Percentiles rank a stretch among this genome's conserved stretches.
Conservation (phyloP, 1,140 invertebrate species). For the Vanessa tameamea region DNA sequence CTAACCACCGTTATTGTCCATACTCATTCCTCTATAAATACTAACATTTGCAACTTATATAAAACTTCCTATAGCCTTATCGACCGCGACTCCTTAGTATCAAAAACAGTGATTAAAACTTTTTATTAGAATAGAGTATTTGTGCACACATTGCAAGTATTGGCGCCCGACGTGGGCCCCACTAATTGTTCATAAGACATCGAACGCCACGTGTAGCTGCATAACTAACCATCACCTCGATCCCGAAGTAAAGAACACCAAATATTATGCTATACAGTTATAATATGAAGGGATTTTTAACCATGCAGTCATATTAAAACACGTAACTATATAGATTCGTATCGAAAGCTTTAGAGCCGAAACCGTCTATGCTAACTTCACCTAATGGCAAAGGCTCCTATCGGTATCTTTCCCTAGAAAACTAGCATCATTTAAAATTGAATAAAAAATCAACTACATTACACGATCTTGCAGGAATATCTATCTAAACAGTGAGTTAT, state of each 20-base stretch:
- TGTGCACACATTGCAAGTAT: slow-evolving; percentile 59
- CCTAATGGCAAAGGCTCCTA: slow-evolving; percentile 51
- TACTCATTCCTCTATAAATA: slow-evolving; percentile 63
- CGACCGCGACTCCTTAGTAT: slow-evolving; percentile 58
- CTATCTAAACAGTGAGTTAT: slow-evolving; percentile 70
- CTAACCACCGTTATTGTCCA: slow-evolving; percentile 74
- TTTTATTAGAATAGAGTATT: slow-evolving; percentile 71
- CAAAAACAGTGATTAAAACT: slow-evolving; percentile 69
- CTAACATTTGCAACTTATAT: slow-evolving; percentile 72
- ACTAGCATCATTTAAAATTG: slow-evolving; percentile 76
- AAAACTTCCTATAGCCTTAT: slow-evolving; percentile 52
- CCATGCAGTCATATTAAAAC: slow-evolving; percentile 61
- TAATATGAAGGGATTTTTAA: slow-evolving; percentile 62
- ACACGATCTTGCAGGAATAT: slow-evolving; percentile 67
- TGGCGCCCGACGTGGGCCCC: slow-evolving; percentile 40
- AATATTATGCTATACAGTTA: slow-evolving; percentile 72
- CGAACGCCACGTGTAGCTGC: slow-evolving; percentile 31
- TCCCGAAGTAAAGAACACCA: slow-evolving; percentile 53
- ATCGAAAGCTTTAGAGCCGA: slow-evolving; percentile 73
- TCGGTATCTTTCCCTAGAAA: slow-evolving; percentile 56
- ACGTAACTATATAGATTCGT: slow-evolving; percentile 65
- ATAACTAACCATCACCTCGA: slow-evolving; percentile 40
- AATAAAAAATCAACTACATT: slow-evolving; percentile 66
- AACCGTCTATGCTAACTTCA: slow-evolving; percentile 53
- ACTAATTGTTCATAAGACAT: slow-evolving; percentile 51